A percentile compares a stretch with the other conserved stretches of the same genome.
These are phyloP conservation scores for Pseudomugil tenellus DNA, from an alignment of 2,797 vertebrate species.

Conservation along the genomic window DNA sequence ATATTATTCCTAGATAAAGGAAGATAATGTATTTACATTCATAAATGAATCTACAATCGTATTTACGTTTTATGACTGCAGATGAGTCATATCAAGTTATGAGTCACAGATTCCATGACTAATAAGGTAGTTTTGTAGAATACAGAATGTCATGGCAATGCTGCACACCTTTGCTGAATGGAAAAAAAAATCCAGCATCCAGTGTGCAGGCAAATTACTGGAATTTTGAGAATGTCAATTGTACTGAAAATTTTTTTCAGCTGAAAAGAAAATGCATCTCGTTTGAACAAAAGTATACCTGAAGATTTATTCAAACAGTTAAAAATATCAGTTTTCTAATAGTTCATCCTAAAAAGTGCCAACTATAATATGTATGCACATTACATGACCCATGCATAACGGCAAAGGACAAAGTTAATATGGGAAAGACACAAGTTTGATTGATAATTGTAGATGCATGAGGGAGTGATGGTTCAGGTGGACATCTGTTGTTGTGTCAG, in stretches of 20 bases:
- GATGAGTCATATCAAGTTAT: conserved; percentile 40
- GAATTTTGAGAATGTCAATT: conserved; percentile 25
- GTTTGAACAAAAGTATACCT: not conserved
- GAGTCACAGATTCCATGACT: conserved; percentile 47
- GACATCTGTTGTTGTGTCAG: conserved; percentile 14
- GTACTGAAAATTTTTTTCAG: not conserved
- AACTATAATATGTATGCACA: not conserved
- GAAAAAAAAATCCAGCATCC: conserved; percentile 6
- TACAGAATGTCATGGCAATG: conserved; percentile 24
- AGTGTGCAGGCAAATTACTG: conserved; percentile 4
- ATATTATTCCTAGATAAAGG: not conserved
- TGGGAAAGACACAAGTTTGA: not conserved
- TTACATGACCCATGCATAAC: not conserved
- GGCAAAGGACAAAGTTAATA: not conserved
- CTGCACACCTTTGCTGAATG: conserved; percentile 38
- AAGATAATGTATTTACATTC: conserved; percentile 1
- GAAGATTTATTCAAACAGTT: not conserved
- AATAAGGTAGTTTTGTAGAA: conserved; percentile 50
- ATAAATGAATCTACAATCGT: conserved; percentile 2
- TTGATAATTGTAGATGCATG: not conserved
- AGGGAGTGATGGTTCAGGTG: not conserved
- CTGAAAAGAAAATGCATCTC: conserved; percentile 9
- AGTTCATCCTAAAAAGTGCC: not conserved
- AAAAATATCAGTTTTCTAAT: too few species aligned
- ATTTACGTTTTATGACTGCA: conserved; percentile 27